Evolutionary conservation across 2,888 invertebrate genomes (phyloP).

Genomic region (Argyresthia albistria): DNA sequence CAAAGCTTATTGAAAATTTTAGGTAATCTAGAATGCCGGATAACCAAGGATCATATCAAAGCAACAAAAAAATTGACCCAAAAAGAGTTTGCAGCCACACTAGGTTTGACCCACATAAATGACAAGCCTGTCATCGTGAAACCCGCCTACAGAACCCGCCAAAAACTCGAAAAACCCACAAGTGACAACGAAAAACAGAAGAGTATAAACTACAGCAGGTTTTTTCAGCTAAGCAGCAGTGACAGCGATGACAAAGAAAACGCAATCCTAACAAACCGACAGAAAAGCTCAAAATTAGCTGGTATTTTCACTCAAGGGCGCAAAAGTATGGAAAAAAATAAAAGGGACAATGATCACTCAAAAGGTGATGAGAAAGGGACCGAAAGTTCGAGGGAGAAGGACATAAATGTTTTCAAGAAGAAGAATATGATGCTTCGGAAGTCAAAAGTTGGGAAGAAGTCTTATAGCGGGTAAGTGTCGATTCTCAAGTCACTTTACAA

Average conservation of each 20-base stretch:
- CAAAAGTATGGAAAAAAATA: background rate
- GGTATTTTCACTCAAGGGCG: background rate
- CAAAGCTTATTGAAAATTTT: no score
- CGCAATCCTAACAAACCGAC: background rate
- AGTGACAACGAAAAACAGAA: background rate
- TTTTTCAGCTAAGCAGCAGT: background rate
- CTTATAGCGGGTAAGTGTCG: no score
- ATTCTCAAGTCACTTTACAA: no score
- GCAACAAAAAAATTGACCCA: background rate
- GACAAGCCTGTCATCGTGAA: background rate
- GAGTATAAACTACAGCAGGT: background rate
- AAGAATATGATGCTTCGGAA: no score
- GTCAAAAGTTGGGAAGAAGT: no score
- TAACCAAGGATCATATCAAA: background rate
- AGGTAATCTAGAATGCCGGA: no score
- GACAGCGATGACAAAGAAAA: background rate
- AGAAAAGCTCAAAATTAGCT: background rate
- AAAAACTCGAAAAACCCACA: background rate
- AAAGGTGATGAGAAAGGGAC: background rate
- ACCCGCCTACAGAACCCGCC: background rate
- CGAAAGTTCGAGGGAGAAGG: no score
- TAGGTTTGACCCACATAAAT: background rate
- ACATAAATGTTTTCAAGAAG: no score
- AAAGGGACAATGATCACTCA: background rate
- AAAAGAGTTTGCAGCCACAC: background rate